These are phyloP conservation scores for Coelopa frigida DNA, from an alignment of 1,140 invertebrate species.

Conservation along the genomic window DNA sequence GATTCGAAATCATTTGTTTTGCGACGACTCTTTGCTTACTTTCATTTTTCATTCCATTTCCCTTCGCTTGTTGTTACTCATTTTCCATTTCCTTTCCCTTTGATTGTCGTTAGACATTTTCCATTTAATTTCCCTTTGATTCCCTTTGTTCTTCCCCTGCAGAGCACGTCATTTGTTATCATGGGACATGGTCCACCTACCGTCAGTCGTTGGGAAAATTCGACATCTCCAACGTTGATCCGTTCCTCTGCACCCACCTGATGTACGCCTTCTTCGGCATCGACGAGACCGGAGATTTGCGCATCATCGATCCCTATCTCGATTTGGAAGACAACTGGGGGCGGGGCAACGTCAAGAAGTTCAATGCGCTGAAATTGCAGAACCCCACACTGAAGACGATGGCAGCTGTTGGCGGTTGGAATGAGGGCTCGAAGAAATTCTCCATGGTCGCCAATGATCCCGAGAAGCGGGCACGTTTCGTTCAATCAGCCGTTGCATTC, in stretches of 20 bases:
- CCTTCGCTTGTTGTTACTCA: too few relatives aligned
- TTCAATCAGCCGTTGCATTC: constrained; percentile 53
- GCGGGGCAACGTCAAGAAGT: constrained; percentile 46
- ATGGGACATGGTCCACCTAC: constrained; percentile 67
- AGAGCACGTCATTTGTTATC: constrained; percentile 61
- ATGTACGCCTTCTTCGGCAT: constrained; percentile 66
- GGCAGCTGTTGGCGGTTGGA: constrained; percentile 71
- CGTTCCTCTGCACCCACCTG: constrained; percentile 64
- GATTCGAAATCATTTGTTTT: too few relatives aligned
- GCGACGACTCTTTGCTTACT: too few relatives aligned
- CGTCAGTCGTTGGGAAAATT: constrained; percentile 58
- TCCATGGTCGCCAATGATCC: constrained; percentile 52
- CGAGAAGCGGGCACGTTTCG: constrained; percentile 51
- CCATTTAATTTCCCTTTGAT: neutral
- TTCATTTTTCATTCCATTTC: too few relatives aligned
- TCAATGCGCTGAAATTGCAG: constrained; percentile 53
- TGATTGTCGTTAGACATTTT: neutral
- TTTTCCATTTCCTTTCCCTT: too few relatives aligned
- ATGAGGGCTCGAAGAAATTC: constrained; percentile 62
- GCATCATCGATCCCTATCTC: constrained; percentile 56
- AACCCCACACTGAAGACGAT: constrained; percentile 62
- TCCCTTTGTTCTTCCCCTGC: constrained; percentile 17
- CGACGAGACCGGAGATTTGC: constrained; percentile 45
- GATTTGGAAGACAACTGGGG: constrained; percentile 51
- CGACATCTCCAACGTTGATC: constrained; percentile 58